phyloP scores from a whole-genome alignment of 92 coral and sea anemone species.

The Porites rus region DNA sequence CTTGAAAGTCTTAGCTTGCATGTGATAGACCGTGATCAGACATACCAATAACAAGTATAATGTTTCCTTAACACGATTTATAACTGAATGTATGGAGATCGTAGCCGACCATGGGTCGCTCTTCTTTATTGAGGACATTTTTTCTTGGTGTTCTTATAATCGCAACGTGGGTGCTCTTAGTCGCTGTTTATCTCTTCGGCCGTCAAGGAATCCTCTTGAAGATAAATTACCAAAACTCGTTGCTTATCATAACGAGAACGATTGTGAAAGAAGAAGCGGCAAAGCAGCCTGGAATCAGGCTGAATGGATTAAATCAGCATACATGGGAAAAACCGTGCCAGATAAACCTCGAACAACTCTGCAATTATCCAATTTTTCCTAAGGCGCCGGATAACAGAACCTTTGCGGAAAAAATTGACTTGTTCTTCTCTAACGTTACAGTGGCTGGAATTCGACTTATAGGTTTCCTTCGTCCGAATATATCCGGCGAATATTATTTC shows the following conservation, averaged over 20 bases:
- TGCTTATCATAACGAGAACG: not conserved
- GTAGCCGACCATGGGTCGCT: slow-evolving; percentile 7
- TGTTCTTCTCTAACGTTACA: not conserved
- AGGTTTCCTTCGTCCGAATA: slow-evolving; percentile 59
- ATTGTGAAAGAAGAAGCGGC: not conserved
- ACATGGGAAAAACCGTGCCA: slow-evolving; percentile 47
- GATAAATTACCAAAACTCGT: not conserved
- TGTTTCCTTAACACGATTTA: not conserved
- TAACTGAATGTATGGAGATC: not conserved
- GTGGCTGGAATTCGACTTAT: slow-evolving; percentile 37
- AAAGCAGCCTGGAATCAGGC: not conserved
- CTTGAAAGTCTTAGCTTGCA: too few species aligned
- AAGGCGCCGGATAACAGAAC: slow-evolving; percentile 55
- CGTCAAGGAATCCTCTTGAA: not conserved
- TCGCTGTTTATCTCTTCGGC: slow-evolving; percentile 2
- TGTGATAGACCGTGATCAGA: too few species aligned
- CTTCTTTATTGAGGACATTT: not conserved
- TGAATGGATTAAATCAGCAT: slow-evolving; percentile 47
- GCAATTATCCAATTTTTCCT: slow-evolving; percentile 61
- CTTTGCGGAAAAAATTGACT: slow-evolving; percentile 15
- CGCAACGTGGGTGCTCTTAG: slow-evolving; percentile 10
- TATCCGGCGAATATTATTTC: slow-evolving; percentile 52
- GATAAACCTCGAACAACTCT: slow-evolving; percentile 42
- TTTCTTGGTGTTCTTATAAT: not conserved
- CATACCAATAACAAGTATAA: too few species aligned